Conservation (phyloP, 2,797 vertebrate species). For the Muscicapa comitata region DNA sequence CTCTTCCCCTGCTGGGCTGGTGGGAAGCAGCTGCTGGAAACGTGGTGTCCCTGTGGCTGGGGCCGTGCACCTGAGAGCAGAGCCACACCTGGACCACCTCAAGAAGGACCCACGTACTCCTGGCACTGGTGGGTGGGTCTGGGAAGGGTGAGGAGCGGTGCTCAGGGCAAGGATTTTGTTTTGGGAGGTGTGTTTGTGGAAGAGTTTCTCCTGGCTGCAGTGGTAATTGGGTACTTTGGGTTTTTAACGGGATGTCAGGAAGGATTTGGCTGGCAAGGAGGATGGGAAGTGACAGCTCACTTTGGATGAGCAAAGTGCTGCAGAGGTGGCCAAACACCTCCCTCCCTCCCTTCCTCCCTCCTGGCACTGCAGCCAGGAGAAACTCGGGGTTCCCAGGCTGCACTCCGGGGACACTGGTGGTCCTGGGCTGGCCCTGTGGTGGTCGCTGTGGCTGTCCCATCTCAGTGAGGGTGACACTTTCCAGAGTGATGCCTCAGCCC, state of each 20-base stretch:
- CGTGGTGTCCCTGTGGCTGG: accelerated
- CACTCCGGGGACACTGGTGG: accelerated
- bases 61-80: accelerated
- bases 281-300: background rate
- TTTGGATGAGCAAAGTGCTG: background rate
- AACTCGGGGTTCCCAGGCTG: background rate
- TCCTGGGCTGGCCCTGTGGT: background rate
- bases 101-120: background rate
- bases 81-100: background rate
- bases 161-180: background rate
- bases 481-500: background rate
- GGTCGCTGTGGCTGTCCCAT: background rate
- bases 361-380: accelerated
- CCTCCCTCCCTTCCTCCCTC: background rate
- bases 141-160: background rate
- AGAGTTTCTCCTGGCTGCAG: background rate
- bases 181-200: accelerated
- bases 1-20: background rate
- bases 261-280: conserved; percentile 10
- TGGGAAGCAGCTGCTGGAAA: background rate
- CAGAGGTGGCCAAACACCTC: background rate
- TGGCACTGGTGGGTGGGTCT: background rate
- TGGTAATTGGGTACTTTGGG: background rate
- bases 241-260: conserved; percentile 33
- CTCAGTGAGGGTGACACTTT: background rate